Conservation (phyloP, 2,113 vertebrate species). For the Sialia sialis region DNA sequence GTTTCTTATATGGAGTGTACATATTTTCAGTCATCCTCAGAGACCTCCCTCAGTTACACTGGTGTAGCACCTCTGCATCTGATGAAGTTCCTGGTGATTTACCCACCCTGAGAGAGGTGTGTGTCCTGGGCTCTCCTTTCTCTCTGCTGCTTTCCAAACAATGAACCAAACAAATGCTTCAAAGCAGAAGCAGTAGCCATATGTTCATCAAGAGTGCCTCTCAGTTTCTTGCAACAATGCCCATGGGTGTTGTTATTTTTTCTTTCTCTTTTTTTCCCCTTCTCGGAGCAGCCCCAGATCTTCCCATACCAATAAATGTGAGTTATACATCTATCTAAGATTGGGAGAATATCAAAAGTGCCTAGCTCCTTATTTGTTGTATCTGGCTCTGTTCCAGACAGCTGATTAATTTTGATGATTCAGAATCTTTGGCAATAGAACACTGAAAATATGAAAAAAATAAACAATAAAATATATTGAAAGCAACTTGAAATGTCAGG, state of each 20-base stretch:
- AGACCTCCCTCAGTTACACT: neutral
- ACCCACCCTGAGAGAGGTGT: neutral
- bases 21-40: neutral
- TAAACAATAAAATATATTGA: constrained; percentile 59
- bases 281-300: neutral
- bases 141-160: neutral
- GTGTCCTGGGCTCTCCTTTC: neutral
- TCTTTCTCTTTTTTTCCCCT: neutral
- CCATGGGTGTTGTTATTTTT: neutral
- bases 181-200: neutral
- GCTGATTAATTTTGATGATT: constrained; percentile 58
- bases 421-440: constrained; percentile 43
- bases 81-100: neutral
- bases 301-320: constrained; percentile 47
- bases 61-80: neutral
- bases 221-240: neutral
- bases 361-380: constrained; percentile 26
- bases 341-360: constrained; percentile 3
- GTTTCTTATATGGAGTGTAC: neutral
- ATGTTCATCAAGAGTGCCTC: neutral
- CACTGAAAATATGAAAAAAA: constrained; percentile 43
- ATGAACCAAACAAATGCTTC: neutral
- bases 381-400: constrained; percentile 27
- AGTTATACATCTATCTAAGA: constrained; percentile 33
- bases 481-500: constrained; percentile 59